Percentiles rank a stretch among this genome's conserved stretches.
These are phyloP conservation scores for Echinometra lucunter DNA, from an alignment of 53 echinoderm and acorn worm genomes.

Conservation along the genomic window DNA sequence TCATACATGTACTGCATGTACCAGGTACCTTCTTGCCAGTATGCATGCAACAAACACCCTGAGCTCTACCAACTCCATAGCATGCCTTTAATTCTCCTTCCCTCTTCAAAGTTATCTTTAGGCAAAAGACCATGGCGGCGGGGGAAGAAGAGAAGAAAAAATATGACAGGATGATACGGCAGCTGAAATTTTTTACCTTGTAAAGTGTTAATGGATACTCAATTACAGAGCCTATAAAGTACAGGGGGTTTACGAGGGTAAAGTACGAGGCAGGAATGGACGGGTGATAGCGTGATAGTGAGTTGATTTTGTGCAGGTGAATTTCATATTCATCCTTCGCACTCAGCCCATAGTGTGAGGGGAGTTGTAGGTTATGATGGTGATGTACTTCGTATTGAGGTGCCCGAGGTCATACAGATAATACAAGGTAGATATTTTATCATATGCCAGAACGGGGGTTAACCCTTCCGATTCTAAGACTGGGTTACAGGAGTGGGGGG, in stretches of 20 bases:
- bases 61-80: background rate
- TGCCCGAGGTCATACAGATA: background rate
- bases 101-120: background rate
- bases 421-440: background rate
- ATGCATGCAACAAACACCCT: background rate
- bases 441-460: background rate
- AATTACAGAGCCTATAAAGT: conserved; percentile 27
- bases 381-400: background rate
- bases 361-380: background rate
- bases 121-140: background rate
- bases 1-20: too few species aligned
- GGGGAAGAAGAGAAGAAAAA: background rate
- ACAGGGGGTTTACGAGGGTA: conserved; percentile 1
- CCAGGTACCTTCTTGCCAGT: too few species aligned
- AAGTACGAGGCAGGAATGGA: background rate
- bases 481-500: background rate
- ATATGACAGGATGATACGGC: conserved; percentile 24
- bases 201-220: conserved; percentile 40
- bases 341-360: background rate
- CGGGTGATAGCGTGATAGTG: conserved; percentile 23
- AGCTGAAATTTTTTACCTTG: conserved; percentile 24
- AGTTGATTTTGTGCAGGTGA: conserved; percentile 49
- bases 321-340: conserved; percentile 1
- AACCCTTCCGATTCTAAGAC: background rate
- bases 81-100: conserved; percentile 3